Evolutionary conservation across 2,113 vertebrate species (phyloP).

Genomic region (Phodopus roborovskii): DNA sequence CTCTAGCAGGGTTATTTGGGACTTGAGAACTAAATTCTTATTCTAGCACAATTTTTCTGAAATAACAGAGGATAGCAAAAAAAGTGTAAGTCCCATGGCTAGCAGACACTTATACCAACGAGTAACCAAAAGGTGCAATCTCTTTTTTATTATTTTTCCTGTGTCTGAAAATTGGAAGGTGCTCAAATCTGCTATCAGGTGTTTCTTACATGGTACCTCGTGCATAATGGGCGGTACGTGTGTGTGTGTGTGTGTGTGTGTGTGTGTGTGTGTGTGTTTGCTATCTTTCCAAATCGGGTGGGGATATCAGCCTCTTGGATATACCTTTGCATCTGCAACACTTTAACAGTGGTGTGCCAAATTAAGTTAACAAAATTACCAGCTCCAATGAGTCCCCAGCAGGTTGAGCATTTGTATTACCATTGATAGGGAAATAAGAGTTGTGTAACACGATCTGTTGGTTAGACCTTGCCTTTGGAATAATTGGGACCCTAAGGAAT

Average conservation of each 20-base stretch:
- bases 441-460: not conserved
- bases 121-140: slow-evolving; percentile 1
- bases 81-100: not conserved
- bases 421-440: slow-evolving; percentile 21
- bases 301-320: not conserved
- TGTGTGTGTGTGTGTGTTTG: not conserved
- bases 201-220: not conserved
- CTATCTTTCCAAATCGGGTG: not conserved
- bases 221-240: not conserved
- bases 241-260: too few species aligned
- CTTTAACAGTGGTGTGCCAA: not conserved
- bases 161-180: slow-evolving; percentile 16
- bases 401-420: slow-evolving; percentile 20
- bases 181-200: not conserved
- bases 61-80: slow-evolving; percentile 24
- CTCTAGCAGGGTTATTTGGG: not conserved
- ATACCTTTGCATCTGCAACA: not conserved
- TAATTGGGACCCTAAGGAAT: slow-evolving; percentile 36
- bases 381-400: not conserved
- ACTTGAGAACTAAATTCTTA: slow-evolving; percentile 45
- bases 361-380: slow-evolving; percentile 1
- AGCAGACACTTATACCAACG: slow-evolving; percentile 21
- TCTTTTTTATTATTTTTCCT: slow-evolving; percentile 24
- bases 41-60: slow-evolving; percentile 1
- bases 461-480: slow-evolving; percentile 20